Percentiles rank a stretch among this genome's conserved stretches.
These are phyloP conservation scores for Ricordea florida DNA, from an alignment of 92 coral and sea anemone genomes.

Conservation along the genomic window DNA sequence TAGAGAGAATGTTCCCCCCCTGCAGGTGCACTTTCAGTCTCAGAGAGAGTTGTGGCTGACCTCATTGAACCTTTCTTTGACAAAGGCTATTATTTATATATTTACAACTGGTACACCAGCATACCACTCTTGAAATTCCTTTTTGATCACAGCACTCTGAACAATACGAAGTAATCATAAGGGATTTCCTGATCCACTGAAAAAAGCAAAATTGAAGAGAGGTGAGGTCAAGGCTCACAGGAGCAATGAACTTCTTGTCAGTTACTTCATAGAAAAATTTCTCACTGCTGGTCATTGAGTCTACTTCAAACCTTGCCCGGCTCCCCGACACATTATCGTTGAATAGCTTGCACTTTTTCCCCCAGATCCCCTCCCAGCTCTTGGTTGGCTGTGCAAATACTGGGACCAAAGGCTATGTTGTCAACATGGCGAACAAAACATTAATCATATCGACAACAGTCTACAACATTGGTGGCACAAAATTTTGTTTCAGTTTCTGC, in stretches of 20 bases:
- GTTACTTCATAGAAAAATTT: slow-evolving; percentile 1
- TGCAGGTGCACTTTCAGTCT: background rate
- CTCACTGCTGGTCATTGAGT: too few species aligned
- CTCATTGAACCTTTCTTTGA: slow-evolving; percentile 28
- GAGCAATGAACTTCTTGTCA: background rate
- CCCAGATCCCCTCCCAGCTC: too few species aligned
- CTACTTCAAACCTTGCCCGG: too few species aligned
- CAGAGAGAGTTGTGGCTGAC: slow-evolving; percentile 16
- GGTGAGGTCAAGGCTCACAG: slow-evolving; percentile 6
- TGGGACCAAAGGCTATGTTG: too few species aligned
- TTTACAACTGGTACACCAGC: slow-evolving; percentile 36
- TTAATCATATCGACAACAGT: too few species aligned
- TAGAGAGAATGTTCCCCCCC: background rate
- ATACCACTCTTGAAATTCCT: background rate
- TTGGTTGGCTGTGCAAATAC: too few species aligned
- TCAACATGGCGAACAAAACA: too few species aligned
- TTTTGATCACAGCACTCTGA: background rate
- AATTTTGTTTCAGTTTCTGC: too few species aligned
- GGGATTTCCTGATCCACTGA: slow-evolving; percentile 28
- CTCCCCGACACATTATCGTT: too few species aligned
- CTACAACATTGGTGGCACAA: too few species aligned
- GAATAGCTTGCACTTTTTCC: too few species aligned
- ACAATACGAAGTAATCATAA: slow-evolving; percentile 5
- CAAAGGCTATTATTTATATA: slow-evolving; percentile 27
- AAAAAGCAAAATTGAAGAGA: slow-evolving; percentile 8